Conservation (phyloP, 2,113 vertebrate genomes). For the Ptychochromis oligacanthus region DNA sequence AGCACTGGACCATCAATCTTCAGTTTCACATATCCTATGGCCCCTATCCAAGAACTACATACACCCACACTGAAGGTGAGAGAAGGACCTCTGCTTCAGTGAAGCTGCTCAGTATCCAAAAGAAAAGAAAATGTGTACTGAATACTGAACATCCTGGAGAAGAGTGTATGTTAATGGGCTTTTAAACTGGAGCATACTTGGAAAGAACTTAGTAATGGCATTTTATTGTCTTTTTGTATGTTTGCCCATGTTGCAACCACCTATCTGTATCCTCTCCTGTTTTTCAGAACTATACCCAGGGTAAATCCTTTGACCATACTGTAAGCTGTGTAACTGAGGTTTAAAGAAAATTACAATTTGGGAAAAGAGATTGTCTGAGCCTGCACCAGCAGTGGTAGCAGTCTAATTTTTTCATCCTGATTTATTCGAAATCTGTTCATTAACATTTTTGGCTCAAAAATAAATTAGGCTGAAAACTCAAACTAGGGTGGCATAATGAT, state of each 20-base stretch:
- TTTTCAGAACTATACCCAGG: background rate
- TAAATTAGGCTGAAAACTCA: background rate
- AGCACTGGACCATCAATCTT: slow-evolving; percentile 49
- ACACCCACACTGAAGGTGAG: slow-evolving; percentile 39
- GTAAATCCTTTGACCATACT: background rate
- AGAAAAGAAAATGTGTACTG: slow-evolving; percentile 5
- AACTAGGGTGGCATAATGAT: slow-evolving; percentile 5
- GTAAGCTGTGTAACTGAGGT: background rate
- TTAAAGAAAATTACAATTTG: background rate
- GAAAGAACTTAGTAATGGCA: background rate
- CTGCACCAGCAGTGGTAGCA: background rate
- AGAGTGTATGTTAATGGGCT: background rate
- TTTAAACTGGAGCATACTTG: background rate
- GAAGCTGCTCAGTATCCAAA: slow-evolving; percentile 28
- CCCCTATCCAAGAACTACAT: slow-evolving; percentile 42
- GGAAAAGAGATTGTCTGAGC: background rate
- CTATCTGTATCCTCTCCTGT: background rate
- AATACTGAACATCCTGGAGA: slow-evolving; percentile 11
- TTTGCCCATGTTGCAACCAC: background rate
- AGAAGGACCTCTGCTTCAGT: slow-evolving; percentile 38
- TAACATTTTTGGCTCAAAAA: slow-evolving; percentile 1
- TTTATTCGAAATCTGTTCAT: background rate
- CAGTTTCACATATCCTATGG: slow-evolving; percentile 48
- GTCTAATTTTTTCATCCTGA: background rate
- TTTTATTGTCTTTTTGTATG: too few relatives aligned